Conservation (phyloP, 37 sponge, comb jelly and placozoan genomes). For the Cliona cf. orientalis region DNA sequence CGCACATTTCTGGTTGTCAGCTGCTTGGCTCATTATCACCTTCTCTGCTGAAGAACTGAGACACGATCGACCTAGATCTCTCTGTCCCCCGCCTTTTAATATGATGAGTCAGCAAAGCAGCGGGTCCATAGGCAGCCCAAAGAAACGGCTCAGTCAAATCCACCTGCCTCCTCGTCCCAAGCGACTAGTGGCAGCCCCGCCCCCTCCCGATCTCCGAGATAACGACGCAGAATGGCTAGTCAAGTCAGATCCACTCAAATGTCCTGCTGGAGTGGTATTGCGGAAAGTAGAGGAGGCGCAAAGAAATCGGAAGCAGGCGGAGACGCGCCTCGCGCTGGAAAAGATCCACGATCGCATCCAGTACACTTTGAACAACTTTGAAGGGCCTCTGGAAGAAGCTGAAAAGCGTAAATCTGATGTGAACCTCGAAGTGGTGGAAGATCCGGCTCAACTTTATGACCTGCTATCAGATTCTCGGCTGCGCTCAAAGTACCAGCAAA, state of each 20-base stretch:
- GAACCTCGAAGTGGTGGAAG: constrained; percentile 33
- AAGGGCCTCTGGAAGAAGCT: background rate
- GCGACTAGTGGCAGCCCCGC: background rate
- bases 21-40: too few species aligned
- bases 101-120: too few species aligned
- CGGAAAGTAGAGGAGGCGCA: constrained; percentile 32
- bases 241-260: background rate
- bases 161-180: background rate
- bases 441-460: constrained; percentile 54
- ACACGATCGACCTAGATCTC: too few species aligned
- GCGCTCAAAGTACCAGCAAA: constrained; percentile 55
- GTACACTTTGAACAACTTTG: constrained; percentile 35
- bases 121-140: too few species aligned
- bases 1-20: too few species aligned
- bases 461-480: constrained; percentile 39
- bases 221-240: too few species aligned
- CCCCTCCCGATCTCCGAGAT: too few species aligned
- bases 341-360: constrained; percentile 62
- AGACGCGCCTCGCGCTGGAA: constrained; percentile 26
- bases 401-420: constrained; percentile 1
- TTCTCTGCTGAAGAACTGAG: too few species aligned
- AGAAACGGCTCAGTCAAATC: background rate
- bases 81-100: too few species aligned
- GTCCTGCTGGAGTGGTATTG: constrained; percentile 36
- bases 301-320: constrained; percentile 40